phyloP scores from a whole-genome alignment of 2,888 invertebrate genomes.

The Galerucella calmariensis region DNA sequence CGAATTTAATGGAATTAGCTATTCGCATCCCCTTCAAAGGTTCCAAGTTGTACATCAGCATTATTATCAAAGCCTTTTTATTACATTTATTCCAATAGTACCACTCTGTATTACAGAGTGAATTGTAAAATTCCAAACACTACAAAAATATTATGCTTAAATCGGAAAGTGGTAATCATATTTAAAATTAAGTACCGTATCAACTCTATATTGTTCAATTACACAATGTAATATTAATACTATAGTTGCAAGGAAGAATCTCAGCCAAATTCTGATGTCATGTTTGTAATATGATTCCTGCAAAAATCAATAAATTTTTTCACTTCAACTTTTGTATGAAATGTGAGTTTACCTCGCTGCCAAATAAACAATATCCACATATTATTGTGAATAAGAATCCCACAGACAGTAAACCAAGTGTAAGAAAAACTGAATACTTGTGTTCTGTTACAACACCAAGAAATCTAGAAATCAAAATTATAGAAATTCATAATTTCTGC shows the following conservation, averaged over 20 bases:
- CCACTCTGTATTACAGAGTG: neutral
- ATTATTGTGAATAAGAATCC: neutral
- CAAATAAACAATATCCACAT: neutral
- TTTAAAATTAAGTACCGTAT: neutral
- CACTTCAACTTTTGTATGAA: too few relatives aligned
- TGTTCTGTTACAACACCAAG: neutral
- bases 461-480: neutral
- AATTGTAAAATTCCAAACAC: neutral
- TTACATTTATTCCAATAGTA: neutral
- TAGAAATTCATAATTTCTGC: too few relatives aligned
- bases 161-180: neutral
- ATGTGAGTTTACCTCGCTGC: neutral
- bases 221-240: neutral
- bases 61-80: neutral
- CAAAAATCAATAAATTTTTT: neutral
- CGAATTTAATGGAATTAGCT: neutral
- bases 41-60: neutral
- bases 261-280: neutral
- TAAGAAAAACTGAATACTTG: neutral
- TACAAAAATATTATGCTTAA: neutral
- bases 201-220: neutral
- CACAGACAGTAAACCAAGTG: neutral
- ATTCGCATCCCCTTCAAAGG: neutral
- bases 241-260: neutral
- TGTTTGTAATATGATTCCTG: neutral